phyloP scores from a whole-genome alignment of 2,113 vertebrate species.

The Plecturocebus donacophilus region DNA sequence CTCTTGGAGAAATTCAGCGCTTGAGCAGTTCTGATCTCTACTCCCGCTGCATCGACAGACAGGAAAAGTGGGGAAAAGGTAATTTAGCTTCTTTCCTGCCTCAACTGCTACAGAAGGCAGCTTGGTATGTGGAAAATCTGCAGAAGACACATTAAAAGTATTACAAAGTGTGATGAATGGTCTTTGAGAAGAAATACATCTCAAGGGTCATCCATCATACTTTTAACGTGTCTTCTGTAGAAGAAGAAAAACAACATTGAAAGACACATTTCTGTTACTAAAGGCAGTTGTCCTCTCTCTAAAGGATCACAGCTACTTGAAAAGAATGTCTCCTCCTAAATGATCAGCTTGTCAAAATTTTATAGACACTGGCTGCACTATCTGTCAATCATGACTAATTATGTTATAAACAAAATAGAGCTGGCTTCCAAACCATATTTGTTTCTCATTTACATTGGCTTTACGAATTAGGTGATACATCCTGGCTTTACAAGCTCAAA shows the following conservation, averaged over 20 bases:
- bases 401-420: background rate
- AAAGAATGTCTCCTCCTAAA: background rate
- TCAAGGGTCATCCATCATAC: background rate
- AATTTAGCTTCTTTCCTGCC: background rate
- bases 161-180: no score
- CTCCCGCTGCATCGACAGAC: background rate
- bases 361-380: background rate
- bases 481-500: background rate
- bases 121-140: accelerated
- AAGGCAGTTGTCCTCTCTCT: background rate
- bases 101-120: background rate
- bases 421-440: background rate
- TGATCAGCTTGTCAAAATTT: background rate
- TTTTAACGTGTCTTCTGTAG: accelerated
- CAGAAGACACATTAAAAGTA: no score
- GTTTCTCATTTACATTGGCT: background rate
- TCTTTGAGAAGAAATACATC: background rate
- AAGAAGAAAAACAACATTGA: background rate
- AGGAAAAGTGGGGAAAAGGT: background rate
- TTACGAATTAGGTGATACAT: background rate
- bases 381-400: background rate
- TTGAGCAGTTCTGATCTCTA: background rate
- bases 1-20: background rate
- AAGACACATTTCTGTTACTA: background rate
- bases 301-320: background rate